Conservation (phyloP, 1,140 invertebrate species). For the Drosophila erecta region DNA sequence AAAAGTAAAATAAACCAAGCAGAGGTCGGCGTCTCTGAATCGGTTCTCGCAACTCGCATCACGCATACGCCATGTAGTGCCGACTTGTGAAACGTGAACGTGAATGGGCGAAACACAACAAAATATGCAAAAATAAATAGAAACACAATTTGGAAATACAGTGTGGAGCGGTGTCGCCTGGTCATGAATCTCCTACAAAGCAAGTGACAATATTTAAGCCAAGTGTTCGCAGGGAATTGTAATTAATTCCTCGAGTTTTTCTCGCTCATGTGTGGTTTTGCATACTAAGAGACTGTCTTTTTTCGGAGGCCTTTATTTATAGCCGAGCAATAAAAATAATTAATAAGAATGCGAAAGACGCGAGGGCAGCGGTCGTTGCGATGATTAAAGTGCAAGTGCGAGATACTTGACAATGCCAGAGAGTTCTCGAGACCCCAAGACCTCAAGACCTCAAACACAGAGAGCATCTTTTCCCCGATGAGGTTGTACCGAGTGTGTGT, state of each 20-base stretch:
- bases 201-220: slow-evolving; percentile 54
- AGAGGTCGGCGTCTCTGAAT: slow-evolving; percentile 39
- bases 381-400: slow-evolving; percentile 63
- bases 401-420: slow-evolving; percentile 45
- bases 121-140: slow-evolving; percentile 55
- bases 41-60: slow-evolving; percentile 38
- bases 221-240: slow-evolving; percentile 14
- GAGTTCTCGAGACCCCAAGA: slow-evolving; percentile 12
- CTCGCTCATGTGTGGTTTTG: slow-evolving; percentile 1
- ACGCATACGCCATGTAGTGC: slow-evolving; percentile 71
- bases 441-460: slow-evolving; percentile 5
- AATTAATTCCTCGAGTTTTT: slow-evolving; percentile 20
- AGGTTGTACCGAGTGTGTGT: neutral
- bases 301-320: slow-evolving; percentile 57
- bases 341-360: slow-evolving; percentile 52
- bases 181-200: slow-evolving; percentile 78
- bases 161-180: slow-evolving; percentile 22
- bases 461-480: slow-evolving; percentile 4
- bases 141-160: slow-evolving; percentile 24
- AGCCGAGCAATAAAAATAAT: slow-evolving; percentile 54
- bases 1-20: slow-evolving; percentile 39
- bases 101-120: slow-evolving; percentile 42
- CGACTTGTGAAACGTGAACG: slow-evolving; percentile 37
- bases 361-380: slow-evolving; percentile 16
- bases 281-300: slow-evolving; percentile 25